Percentiles rank a stretch among this genome's conserved stretches.
These are phyloP conservation scores for Mesochorus sp. DNA, from an alignment of 2,888 invertebrate species.

Conservation along the genomic window DNA sequence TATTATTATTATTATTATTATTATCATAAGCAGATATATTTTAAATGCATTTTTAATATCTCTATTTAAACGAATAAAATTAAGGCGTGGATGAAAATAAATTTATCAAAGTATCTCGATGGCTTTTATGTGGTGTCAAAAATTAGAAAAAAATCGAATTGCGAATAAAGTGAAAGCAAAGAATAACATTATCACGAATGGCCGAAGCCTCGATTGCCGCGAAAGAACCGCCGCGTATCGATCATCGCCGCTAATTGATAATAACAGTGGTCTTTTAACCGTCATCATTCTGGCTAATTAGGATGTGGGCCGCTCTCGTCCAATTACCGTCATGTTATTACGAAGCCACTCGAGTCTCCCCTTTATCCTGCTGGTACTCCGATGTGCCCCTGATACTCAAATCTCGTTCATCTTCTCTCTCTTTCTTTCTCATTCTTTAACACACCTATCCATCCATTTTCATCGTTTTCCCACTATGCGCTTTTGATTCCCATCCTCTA, in stretches of 20 bases:
- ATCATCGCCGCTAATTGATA: slow-evolving; percentile 76
- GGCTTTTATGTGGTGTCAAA: background rate
- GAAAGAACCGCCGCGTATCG: slow-evolving; percentile 70
- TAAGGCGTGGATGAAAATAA: background rate
- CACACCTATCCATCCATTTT: slow-evolving; percentile 29
- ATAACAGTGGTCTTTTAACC: slow-evolving; percentile 76
- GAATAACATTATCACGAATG: slow-evolving; percentile 24
- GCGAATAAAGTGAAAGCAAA: slow-evolving; percentile 14
- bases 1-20: background rate
- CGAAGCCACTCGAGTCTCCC: slow-evolving; percentile 73
- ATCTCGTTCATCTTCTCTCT: slow-evolving; percentile 38
- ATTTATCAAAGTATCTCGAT: background rate
- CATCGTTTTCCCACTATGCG: background rate
- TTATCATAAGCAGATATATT: background rate
- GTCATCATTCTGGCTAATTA: slow-evolving; percentile 75
- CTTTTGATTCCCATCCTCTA: background rate
- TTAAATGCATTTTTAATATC: background rate
- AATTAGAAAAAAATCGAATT: background rate
- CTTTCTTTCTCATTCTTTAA: slow-evolving; percentile 38
- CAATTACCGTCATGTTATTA: slow-evolving; percentile 77
- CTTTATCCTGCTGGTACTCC: slow-evolving; percentile 65
- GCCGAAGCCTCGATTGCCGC: slow-evolving; percentile 58
- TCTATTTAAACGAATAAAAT: background rate
- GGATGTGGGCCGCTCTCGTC: slow-evolving; percentile 74
- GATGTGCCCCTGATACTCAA: slow-evolving; percentile 52